Evolutionary conservation across 2,797 vertebrate species (phyloP).

Genomic region (Adelosebastes latens): DNA sequence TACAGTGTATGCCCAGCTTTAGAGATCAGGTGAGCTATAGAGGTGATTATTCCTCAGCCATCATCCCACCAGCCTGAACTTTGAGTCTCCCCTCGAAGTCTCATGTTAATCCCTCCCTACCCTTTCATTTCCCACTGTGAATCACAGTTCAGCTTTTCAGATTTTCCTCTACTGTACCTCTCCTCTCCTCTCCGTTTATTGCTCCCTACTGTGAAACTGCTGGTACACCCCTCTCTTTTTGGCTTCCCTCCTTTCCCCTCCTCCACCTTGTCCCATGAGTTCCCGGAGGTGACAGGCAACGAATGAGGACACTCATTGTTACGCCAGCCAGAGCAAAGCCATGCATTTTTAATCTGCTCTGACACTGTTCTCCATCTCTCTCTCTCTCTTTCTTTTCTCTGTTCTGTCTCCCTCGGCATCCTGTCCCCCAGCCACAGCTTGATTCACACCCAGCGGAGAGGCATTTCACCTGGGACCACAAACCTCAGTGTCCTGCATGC

Average conservation of each 20-base stretch:
- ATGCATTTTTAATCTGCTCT: slow-evolving; percentile 76
- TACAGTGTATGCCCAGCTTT: too few relatives aligned
- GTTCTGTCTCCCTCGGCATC: neutral
- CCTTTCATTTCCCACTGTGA: neutral
- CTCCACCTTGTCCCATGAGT: slow-evolving; percentile 36
- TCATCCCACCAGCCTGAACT: slow-evolving; percentile 5
- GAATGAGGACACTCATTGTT: slow-evolving; percentile 74
- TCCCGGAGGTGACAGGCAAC: slow-evolving; percentile 70
- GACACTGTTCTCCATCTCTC: slow-evolving; percentile 22
- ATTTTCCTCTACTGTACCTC: neutral
- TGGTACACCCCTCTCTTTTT: slow-evolving; percentile 2
- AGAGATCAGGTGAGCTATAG: neutral
- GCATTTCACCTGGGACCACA: slow-evolving; percentile 58
- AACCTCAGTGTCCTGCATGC: slow-evolving; percentile 27
- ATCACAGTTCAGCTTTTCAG: neutral
- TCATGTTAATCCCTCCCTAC: slow-evolving; percentile 21
- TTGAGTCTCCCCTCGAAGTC: neutral
- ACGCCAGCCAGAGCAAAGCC: slow-evolving; percentile 55
- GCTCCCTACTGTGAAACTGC: neutral
- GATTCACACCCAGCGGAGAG: slow-evolving; percentile 44
- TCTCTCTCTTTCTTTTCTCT: neutral
- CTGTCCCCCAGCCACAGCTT: slow-evolving; percentile 27
- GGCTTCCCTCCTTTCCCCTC: neutral
- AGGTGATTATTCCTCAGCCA: slow-evolving; percentile 21
- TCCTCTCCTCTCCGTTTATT: neutral